These are phyloP conservation scores for Platycercus adscitus DNA, from an alignment of 2,113 vertebrate genomes.

Conservation along the genomic window DNA sequence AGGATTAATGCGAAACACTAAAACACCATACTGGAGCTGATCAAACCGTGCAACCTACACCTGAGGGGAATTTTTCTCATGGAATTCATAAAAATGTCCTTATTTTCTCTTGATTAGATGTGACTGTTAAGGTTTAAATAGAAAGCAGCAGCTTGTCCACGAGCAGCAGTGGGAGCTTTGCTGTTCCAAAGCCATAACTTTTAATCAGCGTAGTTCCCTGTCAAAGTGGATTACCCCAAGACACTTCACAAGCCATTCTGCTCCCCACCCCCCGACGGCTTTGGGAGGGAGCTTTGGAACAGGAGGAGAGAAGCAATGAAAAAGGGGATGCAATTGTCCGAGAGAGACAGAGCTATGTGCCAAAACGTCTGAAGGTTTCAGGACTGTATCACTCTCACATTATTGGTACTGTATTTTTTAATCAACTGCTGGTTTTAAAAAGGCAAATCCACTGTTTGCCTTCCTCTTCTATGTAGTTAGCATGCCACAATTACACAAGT, in stretches of 20 bases:
- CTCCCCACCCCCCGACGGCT: neutral
- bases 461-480: neutral
- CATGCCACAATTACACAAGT: neutral
- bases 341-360: constrained; percentile 46
- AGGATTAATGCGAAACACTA: neutral
- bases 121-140: constrained; percentile 48
- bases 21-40: constrained; percentile 33
- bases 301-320: constrained; percentile 8
- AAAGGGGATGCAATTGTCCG: constrained; percentile 37
- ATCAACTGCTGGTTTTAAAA: neutral
- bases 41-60: constrained; percentile 37
- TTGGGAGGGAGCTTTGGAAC: neutral
- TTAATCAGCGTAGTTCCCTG: constrained; percentile 42
- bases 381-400: neutral
- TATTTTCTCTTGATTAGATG: constrained; percentile 58
- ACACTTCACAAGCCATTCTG: constrained; percentile 41
- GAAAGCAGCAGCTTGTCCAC: constrained; percentile 18
- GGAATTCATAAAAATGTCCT: constrained; percentile 39
- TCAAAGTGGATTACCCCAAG: constrained; percentile 57
- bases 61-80: constrained; percentile 68
- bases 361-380: constrained; percentile 42
- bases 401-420: constrained; percentile 20
- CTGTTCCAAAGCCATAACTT: constrained; percentile 51
- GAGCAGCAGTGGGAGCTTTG: constrained; percentile 33
- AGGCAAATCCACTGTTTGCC: neutral